Evolutionary conservation across 2,797 vertebrate genomes (phyloP).

Genomic region (Alauda arvensis): DNA sequence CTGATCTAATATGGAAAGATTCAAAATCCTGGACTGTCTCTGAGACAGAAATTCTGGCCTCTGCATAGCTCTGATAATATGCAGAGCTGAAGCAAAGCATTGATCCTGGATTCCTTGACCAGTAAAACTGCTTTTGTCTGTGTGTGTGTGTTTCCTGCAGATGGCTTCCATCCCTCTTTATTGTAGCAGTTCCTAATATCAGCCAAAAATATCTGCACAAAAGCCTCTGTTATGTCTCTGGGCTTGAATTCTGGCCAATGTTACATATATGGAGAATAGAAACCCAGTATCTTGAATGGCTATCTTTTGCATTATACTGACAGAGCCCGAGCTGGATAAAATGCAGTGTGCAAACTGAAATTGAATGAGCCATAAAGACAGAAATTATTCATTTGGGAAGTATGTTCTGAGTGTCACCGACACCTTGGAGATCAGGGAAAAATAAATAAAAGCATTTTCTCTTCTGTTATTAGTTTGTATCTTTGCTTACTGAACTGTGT

Average conservation of each 20-base stretch:
- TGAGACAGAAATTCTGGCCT: conserved; percentile 14
- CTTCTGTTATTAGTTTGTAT: conserved; percentile 28
- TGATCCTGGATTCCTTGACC: conserved; percentile 23
- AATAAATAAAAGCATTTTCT: conserved; percentile 51
- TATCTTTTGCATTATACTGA: background rate
- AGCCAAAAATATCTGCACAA: conserved; percentile 55
- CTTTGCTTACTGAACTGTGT: conserved; percentile 43
- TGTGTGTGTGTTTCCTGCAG: conserved; percentile 17
- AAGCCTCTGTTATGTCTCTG: conserved; percentile 39
- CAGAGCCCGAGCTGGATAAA: background rate
- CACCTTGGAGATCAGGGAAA: conserved; percentile 24
- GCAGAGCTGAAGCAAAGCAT: conserved; percentile 12
- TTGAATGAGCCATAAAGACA: conserved; percentile 27
- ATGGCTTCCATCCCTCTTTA: conserved; percentile 45
- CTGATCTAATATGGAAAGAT: conserved; percentile 9
- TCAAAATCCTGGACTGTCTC: background rate
- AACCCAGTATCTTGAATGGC: conserved; percentile 1
- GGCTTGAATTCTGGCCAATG: conserved; percentile 25
- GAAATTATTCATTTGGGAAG: conserved; percentile 35
- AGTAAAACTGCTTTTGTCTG: conserved; percentile 15
- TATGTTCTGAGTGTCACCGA: background rate
- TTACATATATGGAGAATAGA: conserved; percentile 18
- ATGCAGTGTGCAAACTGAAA: conserved; percentile 25
- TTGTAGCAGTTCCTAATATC: background rate
- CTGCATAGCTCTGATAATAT: conserved; percentile 21